Percentiles rank a stretch among this genome's conserved stretches.
These are phyloP conservation scores for Blera fallax DNA, from an alignment of 2,888 invertebrate species.

Conservation along the genomic window DNA sequence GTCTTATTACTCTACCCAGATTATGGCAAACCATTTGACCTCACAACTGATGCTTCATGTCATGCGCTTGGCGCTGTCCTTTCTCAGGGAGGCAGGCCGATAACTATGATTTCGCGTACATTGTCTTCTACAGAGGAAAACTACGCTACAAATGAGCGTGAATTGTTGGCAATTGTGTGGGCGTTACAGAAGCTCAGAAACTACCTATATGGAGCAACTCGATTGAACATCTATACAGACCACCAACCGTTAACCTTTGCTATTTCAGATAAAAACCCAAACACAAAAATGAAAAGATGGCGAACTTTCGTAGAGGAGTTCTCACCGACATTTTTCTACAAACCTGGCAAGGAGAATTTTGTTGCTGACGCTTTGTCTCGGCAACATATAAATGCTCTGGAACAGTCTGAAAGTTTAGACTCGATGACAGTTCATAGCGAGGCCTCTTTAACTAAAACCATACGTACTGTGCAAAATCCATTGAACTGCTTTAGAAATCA, in stretches of 20 bases:
- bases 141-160: constrained; percentile 38
- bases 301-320: background rate
- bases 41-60: constrained; percentile 3
- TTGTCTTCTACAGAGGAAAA: constrained; percentile 21
- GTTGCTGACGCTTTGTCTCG: background rate
- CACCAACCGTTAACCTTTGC: constrained; percentile 50
- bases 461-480: constrained; percentile 1
- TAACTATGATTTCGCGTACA: constrained; percentile 46
- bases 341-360: background rate
- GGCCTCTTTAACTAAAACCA: constrained; percentile 10
- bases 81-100: constrained; percentile 18
- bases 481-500: constrained; percentile 17
- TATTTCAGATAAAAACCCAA: constrained; percentile 51
- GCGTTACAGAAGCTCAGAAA: constrained; percentile 42
- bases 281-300: constrained; percentile 4
- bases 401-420: background rate
- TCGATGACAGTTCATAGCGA: constrained; percentile 16
- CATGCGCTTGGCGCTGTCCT: constrained; percentile 17
- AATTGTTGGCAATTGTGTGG: constrained; percentile 38
- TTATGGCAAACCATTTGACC: constrained; percentile 37
- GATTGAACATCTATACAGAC: constrained; percentile 44
- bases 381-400: constrained; percentile 15
- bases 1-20: constrained; percentile 22
- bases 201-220: constrained; percentile 32
- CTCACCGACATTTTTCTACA: background rate